Evolutionary conservation across 2,797 vertebrate species (phyloP), one percentile per base, ranked within the genome.

Genomic region (Leuciscus waleckii): DNA sequence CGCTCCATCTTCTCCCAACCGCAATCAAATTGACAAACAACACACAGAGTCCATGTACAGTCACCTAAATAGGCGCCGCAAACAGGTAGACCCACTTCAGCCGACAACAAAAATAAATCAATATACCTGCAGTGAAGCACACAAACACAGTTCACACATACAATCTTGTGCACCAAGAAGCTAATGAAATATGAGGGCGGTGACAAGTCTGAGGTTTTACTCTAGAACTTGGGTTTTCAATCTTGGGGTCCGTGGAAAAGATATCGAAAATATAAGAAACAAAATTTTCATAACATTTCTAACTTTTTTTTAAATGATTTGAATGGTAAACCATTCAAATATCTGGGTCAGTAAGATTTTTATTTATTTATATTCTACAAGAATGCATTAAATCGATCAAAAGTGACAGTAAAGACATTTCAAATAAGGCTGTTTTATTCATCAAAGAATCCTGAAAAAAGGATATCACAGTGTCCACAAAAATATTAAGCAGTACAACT

Each of bases 51-150:
- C 29, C 75, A 67, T 49, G 69, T 75, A 79, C 51, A 26, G 51
- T 43, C 54, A 67, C 77, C 56, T 54, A 49, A 54, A 80, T 43
- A 78, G 63, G 74, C 3, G 29, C 49, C 14, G 35, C 82, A 87
- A 87, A 84, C 70, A 87, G 61, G 70, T 84, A 71, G 70, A 84
- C 61, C 54, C 73, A 49, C 35, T 82, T 79, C 79, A 73, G 76
- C 41, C 6, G 14, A 39, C 82, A 41, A 49, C 35, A 26, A 78
- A 58, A 68, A 85, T 8, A 46, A 88, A 85, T 88, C 83, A 74
- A 85, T 88, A 85, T 23, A 29, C 7, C 81, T 76, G n/a, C 32
- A 29, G 35, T 43, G 65, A 78, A 41, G 46, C 29, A 56, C 63
- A 81, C 41, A 87, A 78, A 78, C 43, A 56, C 41, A 29, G n/a